These are phyloP conservation scores for Ferrisia virgata DNA, from an alignment of 2,888 invertebrate genomes.

Conservation along the genomic window DNA sequence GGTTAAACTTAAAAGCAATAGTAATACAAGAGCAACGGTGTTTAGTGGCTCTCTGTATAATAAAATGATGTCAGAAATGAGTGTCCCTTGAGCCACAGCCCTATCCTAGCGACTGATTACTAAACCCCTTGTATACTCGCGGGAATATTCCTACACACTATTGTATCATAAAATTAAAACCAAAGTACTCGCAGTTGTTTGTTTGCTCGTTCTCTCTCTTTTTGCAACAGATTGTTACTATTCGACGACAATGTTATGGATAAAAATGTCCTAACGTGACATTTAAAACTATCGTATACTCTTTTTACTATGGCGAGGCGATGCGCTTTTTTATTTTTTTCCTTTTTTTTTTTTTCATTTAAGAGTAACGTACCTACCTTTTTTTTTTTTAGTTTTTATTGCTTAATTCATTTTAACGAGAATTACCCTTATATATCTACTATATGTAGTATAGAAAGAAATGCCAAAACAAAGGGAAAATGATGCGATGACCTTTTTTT, in stretches of 20 bases:
- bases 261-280: slow-evolving; percentile 30
- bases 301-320: not conserved
- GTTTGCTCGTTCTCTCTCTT: slow-evolving; percentile 29
- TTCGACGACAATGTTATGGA: slow-evolving; percentile 28
- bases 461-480: not conserved
- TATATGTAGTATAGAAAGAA: too few species aligned
- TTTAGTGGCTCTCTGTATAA: slow-evolving; percentile 37
- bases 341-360: slow-evolving; percentile 16
- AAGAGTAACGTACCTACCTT: not conserved
- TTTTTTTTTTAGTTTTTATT: slow-evolving; percentile 1
- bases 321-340: not conserved
- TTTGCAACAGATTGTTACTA: slow-evolving; percentile 19
- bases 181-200: slow-evolving; percentile 32
- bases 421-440: not conserved
- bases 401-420: slow-evolving; percentile 23
- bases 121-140: slow-evolving; percentile 38
- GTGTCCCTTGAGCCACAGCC: slow-evolving; percentile 37
- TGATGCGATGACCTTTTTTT: not conserved
- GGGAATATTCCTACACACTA: slow-evolving; percentile 31
- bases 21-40: slow-evolving; percentile 32
- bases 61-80: slow-evolving; percentile 43
- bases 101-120: slow-evolving; percentile 34
- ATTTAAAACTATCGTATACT: not conserved
- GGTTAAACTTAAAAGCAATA: slow-evolving; percentile 25
- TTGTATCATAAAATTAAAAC: slow-evolving; percentile 38